Evolutionary conservation across 2,113 vertebrate species (phyloP).

Genomic region (Gorsachius goisagi): DNA sequence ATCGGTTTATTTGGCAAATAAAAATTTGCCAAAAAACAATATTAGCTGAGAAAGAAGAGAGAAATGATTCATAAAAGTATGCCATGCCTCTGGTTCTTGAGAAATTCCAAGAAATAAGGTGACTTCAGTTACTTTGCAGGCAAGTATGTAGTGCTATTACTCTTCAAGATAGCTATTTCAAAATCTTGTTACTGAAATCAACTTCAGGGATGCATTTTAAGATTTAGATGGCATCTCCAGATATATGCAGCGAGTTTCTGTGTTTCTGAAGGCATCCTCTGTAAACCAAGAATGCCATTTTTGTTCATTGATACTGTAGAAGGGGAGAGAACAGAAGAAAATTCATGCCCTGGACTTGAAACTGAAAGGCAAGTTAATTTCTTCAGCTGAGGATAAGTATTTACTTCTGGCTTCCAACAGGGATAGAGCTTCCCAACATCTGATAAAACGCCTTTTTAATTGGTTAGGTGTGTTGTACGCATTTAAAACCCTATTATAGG

Average conservation of each 20-base stretch:
- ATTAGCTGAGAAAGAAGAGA: not conserved
- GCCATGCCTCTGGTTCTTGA: not conserved
- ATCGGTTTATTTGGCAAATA: not conserved
- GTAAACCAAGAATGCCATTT: not conserved
- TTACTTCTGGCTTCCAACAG: not conserved
- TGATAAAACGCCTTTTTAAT: constrained; percentile 22
- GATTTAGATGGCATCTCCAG: not conserved
- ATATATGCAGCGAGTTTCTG: not conserved
- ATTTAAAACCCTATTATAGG: not conserved
- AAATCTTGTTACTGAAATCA: not conserved
- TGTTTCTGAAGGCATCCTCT: not conserved
- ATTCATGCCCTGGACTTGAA: not conserved
- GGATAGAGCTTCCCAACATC: not conserved
- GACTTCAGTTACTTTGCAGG: not conserved
- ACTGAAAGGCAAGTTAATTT: not conserved
- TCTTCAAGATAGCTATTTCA: not conserved
- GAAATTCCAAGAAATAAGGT: not conserved
- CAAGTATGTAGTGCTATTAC: not conserved
- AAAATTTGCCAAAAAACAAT: not conserved
- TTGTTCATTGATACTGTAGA: not conserved
- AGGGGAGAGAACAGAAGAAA: not conserved
- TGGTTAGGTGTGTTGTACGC: not conserved
- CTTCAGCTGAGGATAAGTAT: not conserved
- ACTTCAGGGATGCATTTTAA: not conserved
- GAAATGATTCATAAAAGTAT: not conserved